A percentile compares a stretch with the other conserved stretches of the same genome.
phyloP scores from a whole-genome alignment of 2,113 vertebrate genomes.

The Rattus norvegicus region DNA sequence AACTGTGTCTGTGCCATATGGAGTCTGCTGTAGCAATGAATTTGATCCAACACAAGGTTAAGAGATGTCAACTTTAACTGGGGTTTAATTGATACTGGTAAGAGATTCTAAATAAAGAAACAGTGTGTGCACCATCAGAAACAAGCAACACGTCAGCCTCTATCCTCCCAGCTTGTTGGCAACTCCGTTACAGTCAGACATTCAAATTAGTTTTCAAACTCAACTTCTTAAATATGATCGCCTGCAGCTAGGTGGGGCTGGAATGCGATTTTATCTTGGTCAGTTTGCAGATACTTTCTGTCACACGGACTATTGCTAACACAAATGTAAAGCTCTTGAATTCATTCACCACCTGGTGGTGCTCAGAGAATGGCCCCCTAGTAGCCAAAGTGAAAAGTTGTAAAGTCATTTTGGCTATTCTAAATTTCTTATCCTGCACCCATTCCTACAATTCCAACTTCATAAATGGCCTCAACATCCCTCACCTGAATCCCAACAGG shows the following conservation, averaged over 20 bases:
- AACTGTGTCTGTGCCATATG: slow-evolving; percentile 93
- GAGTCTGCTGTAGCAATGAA: slow-evolving; percentile 91
- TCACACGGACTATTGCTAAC: neutral
- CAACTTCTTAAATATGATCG: slow-evolving; percentile 24
- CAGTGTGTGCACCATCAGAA: slow-evolving; percentile 86
- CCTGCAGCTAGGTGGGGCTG: slow-evolving; percentile 50
- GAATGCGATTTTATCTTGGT: slow-evolving; percentile 28
- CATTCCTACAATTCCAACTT: neutral
- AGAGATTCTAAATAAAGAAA: slow-evolving; percentile 91
- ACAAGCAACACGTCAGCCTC: slow-evolving; percentile 83
- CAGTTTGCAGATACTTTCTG: slow-evolving; percentile 21
- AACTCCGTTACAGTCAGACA: slow-evolving; percentile 79
- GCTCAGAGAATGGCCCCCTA: neutral
- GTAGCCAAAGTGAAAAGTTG: neutral
- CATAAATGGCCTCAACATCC: neutral
- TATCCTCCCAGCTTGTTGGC: slow-evolving; percentile 82
- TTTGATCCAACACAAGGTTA: slow-evolving; percentile 92
- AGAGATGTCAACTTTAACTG: slow-evolving; percentile 95
- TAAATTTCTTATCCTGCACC: neutral
- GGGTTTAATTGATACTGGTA: slow-evolving; percentile 94
- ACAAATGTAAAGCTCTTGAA: neutral
- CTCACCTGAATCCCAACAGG: neutral
- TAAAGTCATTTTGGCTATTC: neutral
- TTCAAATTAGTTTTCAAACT: slow-evolving; percentile 86
- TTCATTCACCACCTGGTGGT: neutral